Conservation (phyloP, 1,140 invertebrate genomes). For the Palaemon carinicauda region DNA sequence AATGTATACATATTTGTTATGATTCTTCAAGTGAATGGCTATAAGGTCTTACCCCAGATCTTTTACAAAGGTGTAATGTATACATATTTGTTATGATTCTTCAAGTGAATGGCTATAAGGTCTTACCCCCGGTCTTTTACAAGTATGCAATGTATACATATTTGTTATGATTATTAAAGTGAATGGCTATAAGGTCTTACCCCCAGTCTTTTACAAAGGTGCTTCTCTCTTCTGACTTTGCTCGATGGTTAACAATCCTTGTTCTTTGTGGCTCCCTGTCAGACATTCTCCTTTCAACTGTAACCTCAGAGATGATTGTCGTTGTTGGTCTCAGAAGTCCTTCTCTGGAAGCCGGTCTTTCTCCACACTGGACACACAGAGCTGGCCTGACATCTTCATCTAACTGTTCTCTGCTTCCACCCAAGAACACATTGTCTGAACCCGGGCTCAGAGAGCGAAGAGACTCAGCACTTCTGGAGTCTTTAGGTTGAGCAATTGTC, state of each 20-base stretch:
- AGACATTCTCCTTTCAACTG: conserved; percentile 24
- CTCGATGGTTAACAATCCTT: conserved; percentile 25
- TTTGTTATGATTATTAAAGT: too few relatives aligned
- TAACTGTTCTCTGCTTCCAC: conserved; percentile 67
- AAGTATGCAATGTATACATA: too few relatives aligned
- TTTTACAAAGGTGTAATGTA: too few relatives aligned
- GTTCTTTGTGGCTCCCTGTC: conserved; percentile 22
- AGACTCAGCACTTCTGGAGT: conserved; percentile 76
- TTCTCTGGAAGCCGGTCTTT: conserved; percentile 55
- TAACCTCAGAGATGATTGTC: neutral
- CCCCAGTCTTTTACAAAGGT: conserved; percentile 51
- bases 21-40: too few relatives aligned
- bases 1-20: too few relatives aligned
- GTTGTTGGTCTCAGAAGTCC: conserved; percentile 26
- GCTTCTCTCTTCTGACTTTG: conserved; percentile 53
- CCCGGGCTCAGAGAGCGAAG: conserved; percentile 84
- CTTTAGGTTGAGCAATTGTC: conserved; percentile 32
- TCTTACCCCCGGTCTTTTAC: too few relatives aligned
- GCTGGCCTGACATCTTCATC: conserved; percentile 22
- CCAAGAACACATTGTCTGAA: conserved; percentile 88
- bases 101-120: too few relatives aligned
- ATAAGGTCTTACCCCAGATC: too few relatives aligned
- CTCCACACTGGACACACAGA: conserved; percentile 60
- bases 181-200: conserved; percentile 13
- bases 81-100: too few relatives aligned